Evolutionary conservation across 2,888 invertebrate genomes (phyloP), one percentile per base, ranked within the genome.

Genomic region (Alcis repandata): DNA sequence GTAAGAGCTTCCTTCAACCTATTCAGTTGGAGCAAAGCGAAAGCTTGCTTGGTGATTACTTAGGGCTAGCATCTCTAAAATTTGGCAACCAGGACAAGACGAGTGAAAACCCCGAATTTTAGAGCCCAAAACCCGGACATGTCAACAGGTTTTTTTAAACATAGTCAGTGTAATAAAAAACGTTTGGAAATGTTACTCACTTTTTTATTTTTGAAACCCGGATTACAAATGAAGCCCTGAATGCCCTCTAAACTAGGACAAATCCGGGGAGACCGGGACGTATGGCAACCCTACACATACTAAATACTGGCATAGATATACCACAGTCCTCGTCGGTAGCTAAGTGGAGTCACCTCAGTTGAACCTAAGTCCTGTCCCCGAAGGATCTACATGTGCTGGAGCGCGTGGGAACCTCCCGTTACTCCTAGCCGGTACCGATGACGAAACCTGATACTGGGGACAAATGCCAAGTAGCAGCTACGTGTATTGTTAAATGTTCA

Each of bases 341-440:
- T 19, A 27, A 43, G 58, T 27, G 13, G 22, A 43, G 15, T 36
- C 43, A 57, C 48, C 53, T 27, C n/a, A 48, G 67, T 61, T 63
- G 59, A 66, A 54, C 56, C 19, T 33, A 33, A 36, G 19, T 45
- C 33, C 32, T 58, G 57, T 59, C 46, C 52, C 11, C 43, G 64
- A 64, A 57, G 53, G 78, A 83, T 84, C 82, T 83, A 82, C 82
- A 82, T 82, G 82, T 78, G 75, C 73, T 69, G 43, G 70, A 59
- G 73, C 69, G 70, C 83, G 86, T 86, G 85, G 85, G 85, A 82
- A 76, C 71, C 57, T 36, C 69, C 83, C 79, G 83, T 83, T 83
- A 84, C 61, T 71, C 62, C 17, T 38, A 33, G 40, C 43, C 53
- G 19, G 36, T 17, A 33, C 48, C 11, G 64, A 64, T 64, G 64